Conservation (phyloP, 2,797 vertebrate genomes). For the Gymnoscopelus microlampas region DNA sequence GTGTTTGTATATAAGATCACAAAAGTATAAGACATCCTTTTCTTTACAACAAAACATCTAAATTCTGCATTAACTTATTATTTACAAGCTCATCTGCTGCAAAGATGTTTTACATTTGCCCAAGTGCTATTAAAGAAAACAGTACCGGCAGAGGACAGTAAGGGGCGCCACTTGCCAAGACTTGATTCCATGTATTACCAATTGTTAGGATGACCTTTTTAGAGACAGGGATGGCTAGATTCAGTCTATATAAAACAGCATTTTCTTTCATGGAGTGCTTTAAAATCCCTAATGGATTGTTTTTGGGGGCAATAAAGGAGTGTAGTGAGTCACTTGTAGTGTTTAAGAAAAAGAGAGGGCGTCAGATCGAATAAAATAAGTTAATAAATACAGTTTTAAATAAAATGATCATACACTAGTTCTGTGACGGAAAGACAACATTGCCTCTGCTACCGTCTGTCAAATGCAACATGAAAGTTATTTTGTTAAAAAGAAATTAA, state of each 20-base stretch:
- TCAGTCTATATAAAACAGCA: conserved; percentile 13
- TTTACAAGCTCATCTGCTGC: conserved; percentile 8
- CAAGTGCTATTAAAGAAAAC: conserved; percentile 19
- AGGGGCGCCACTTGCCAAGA: conserved; percentile 63
- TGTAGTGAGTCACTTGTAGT: conserved; percentile 21
- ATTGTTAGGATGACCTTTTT: conserved; percentile 1
- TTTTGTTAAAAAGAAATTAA: conserved; percentile 38
- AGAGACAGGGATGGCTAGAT: conserved; percentile 6
- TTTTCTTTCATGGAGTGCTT: not conserved
- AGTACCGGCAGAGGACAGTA: conserved; percentile 64
- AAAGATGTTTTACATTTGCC: not conserved
- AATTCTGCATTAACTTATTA: conserved; percentile 5
- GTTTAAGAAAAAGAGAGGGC: conserved; percentile 8
- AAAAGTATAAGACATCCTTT: not conserved
- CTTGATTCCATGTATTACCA: conserved; percentile 26
- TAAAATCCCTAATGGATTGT: conserved; percentile 12
- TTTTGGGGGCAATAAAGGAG: conserved; percentile 23
- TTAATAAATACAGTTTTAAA: conserved; percentile 41
- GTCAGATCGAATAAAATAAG: conserved; percentile 24
- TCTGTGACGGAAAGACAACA: conserved; percentile 31
- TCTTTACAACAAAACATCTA: not conserved
- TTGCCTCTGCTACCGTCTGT: conserved; percentile 35
- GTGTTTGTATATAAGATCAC: not conserved
- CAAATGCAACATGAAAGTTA: conserved; percentile 50
- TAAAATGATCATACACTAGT: conserved; percentile 20